Evolutionary conservation across 2,888 invertebrate genomes (phyloP).

Genomic region (Luffia ferchaultella): DNA sequence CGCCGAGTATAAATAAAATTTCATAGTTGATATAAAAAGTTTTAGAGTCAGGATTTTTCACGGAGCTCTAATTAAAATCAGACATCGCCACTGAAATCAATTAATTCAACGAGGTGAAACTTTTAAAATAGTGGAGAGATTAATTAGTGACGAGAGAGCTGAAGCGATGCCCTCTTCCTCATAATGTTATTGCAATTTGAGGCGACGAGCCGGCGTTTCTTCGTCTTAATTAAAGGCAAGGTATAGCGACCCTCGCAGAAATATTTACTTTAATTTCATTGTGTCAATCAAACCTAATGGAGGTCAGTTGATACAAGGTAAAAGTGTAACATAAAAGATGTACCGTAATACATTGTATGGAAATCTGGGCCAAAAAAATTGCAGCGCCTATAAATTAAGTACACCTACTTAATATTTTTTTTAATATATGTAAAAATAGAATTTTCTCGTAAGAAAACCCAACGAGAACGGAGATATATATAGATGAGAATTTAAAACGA

Average conservation of each 20-base stretch:
- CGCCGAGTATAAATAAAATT: too few relatives aligned
- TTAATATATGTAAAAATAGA: too few relatives aligned
- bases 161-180: conserved; percentile 7
- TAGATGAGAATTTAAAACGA: too few relatives aligned
- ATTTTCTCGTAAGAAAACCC: too few relatives aligned
- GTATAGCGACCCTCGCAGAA: conserved; percentile 22
- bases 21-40: too few relatives aligned
- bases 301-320: conserved; percentile 20
- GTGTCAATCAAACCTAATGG: conserved; percentile 28
- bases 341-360: too few relatives aligned
- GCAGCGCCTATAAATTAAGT: too few relatives aligned
- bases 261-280: conserved; percentile 27
- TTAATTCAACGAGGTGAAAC: conserved; percentile 8
- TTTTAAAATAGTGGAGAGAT: conserved; percentile 18
- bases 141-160: conserved; percentile 17
- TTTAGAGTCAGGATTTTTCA: too few relatives aligned
- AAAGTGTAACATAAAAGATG: too few relatives aligned
- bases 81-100: conserved; percentile 2
- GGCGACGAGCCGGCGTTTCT: conserved; percentile 28
- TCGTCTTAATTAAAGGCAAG: conserved; percentile 33
- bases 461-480: too few relatives aligned
- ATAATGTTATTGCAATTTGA: conserved; percentile 21
- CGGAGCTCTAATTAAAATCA: conserved; percentile 27
- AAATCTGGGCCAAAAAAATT: too few relatives aligned
- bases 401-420: too few relatives aligned